phyloP scores from a whole-genome alignment of 2,888 invertebrate species.

The Buathra laborator region DNA sequence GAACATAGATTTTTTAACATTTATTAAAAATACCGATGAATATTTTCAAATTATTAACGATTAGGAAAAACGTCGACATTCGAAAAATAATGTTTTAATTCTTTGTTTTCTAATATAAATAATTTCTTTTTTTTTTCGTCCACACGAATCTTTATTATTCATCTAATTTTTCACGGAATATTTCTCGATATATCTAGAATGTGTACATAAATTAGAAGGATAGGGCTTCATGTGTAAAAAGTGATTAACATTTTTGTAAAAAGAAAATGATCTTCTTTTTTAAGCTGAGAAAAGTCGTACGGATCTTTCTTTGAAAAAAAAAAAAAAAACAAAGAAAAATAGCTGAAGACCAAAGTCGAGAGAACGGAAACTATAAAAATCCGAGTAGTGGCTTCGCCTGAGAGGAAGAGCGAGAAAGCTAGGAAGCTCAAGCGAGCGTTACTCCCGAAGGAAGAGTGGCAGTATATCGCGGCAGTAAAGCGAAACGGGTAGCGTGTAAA shows the following conservation, averaged over 20 bases:
- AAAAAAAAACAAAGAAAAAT: constrained; percentile 20
- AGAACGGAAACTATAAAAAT: constrained; percentile 60
- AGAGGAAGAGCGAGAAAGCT: constrained; percentile 7
- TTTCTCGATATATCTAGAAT: too few species aligned
- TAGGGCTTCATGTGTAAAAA: neutral
- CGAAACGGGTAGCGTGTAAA: constrained; percentile 78
- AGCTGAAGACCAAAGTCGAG: constrained; percentile 18
- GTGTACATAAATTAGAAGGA: too few species aligned
- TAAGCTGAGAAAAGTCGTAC: neutral
- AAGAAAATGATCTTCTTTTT: neutral
- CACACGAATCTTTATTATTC: too few species aligned
- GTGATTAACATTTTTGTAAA: neutral
- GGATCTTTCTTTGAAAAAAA: neutral
- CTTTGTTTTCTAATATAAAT: too few species aligned
- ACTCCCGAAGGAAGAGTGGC: constrained; percentile 58
- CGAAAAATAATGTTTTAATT: too few species aligned
- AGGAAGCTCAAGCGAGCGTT: constrained; percentile 29
- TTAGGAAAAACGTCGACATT: too few species aligned
- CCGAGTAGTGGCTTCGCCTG: constrained; percentile 34
- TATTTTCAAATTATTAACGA: too few species aligned
- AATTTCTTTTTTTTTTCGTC: too few species aligned
- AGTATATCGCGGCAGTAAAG: constrained; percentile 76
- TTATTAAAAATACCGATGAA: too few species aligned
- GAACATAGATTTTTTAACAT: too few species aligned
- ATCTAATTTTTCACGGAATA: too few species aligned